These are phyloP conservation scores for Dasysyrphus tricinctus DNA, from an alignment of 2,888 invertebrate genomes.

Conservation along the genomic window DNA sequence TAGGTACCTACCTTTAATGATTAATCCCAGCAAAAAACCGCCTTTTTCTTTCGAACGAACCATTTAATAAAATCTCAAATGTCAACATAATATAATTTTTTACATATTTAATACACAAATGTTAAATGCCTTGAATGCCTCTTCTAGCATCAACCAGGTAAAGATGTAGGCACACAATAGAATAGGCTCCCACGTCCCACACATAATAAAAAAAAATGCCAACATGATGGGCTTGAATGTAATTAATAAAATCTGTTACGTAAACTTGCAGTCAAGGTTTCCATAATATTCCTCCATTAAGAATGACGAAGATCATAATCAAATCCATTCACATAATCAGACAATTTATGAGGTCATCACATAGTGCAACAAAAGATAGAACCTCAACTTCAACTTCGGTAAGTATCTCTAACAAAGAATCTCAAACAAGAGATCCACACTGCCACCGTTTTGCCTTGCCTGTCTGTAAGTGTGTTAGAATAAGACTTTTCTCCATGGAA, in stretches of 20 bases:
- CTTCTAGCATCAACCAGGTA: neutral
- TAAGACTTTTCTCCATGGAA: slow-evolving; percentile 42
- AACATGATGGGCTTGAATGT: slow-evolving; percentile 19
- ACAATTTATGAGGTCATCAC: slow-evolving; percentile 54
- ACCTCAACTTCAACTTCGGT: slow-evolving; percentile 12
- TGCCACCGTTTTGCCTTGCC: slow-evolving; percentile 18
- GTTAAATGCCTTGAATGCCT: slow-evolving; percentile 1
- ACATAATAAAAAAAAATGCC: slow-evolving; percentile 5
- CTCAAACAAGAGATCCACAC: slow-evolving; percentile 34
- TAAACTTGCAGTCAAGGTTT: slow-evolving; percentile 32
- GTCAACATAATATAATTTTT: slow-evolving; percentile 6
- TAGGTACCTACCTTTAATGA: no score
- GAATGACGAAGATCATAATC: slow-evolving; percentile 44
- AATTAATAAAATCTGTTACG: slow-evolving; percentile 42
- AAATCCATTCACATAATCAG: slow-evolving; percentile 59
- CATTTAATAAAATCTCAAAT: slow-evolving; percentile 9
- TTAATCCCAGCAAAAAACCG: neutral
- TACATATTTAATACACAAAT: slow-evolving; percentile 1
- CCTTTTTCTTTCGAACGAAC: slow-evolving; percentile 1
- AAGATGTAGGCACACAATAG: neutral
- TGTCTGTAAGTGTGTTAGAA: slow-evolving; percentile 16
- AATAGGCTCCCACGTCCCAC: slow-evolving; percentile 11
- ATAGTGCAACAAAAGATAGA: slow-evolving; percentile 38
- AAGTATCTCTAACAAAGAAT: slow-evolving; percentile 52
- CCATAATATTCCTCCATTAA: slow-evolving; percentile 13